Base-by-base conservation (phyloP, 2,113 vertebrate species). In the Stigmatopora nigra region DNA sequence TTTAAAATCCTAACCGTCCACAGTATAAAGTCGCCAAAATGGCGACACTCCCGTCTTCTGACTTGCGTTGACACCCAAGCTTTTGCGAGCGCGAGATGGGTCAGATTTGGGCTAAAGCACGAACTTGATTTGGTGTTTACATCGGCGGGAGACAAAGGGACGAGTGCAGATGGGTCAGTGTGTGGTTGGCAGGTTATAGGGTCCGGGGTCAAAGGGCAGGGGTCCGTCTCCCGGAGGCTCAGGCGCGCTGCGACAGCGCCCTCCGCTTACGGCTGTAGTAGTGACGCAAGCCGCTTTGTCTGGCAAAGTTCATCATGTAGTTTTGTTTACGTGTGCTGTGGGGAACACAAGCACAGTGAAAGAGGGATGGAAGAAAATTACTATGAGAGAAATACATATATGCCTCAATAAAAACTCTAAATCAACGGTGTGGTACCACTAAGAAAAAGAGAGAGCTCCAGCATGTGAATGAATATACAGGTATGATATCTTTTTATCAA, bases 271-370 rank as follows among this genome's bases (percentile, higher is more conserved):
- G 94, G 90, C 89, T 97, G 93, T 96, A 98, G 92, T 97, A 97
- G 90, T 95, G 96, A 81, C 94, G 94, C 83, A 94, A 88, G 83
- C 92, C 93, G 85, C 93, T 94, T 92, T 98, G 96, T 83, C 95
- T 92, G 92, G 96, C 95, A 94, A 94, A 99, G 93, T 96, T 98
- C 97, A 98, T 97, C 95, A 98, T 98, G 91, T 97, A 98, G 93
- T 96, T 99, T 92, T 99, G 95, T 91, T 99, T 99, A 74, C 97
- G 95, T 84, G 96, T 97, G 92, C 97, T 99, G 91, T 86, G 72
- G 88, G 88, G 82, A 71, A 70, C 15, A 80, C 63, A 89, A 75
- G 80, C 85, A 88, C 71, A 80, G 71, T 46, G 59, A 79, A 81
- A 69, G 57, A 58, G 71, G 68, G 62, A 36, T 51, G 55, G 64